Evolutionary conservation across 2,888 invertebrate species (phyloP), one percentile per base, ranked within the genome.

Genomic region (Anthophora plumipes): DNA sequence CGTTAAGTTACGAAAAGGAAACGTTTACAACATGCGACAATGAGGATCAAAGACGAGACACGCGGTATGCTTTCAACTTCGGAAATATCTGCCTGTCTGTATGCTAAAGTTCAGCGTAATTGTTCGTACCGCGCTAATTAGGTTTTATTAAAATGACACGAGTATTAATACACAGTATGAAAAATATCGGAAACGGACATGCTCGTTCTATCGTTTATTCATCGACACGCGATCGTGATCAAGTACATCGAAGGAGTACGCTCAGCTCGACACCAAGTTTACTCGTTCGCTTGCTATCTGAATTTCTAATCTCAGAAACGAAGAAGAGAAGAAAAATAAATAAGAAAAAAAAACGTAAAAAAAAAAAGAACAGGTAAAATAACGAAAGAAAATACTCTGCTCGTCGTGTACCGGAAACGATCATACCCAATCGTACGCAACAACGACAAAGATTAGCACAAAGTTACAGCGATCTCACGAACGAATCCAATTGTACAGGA

Each of bases 21-120:
- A 67, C 41, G 54, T 75, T 66, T 37, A 46, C 22, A 25, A 43
- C 61, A 63, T 61, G 76, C 63, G 25, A 43, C 52, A 57, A 17
- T 5, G 20, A 46, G 17, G 54, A 74, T 37, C 17, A n/a, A 39
- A 73, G 43, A 59, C 31, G 37, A 4, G 31, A 48, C 20, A 6
- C 67, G 50, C 64, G 76, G 31, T 20, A 43, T 4, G 31, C 43
- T 22, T 72, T 71, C n/a, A 63, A 12, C 31, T 22, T 52, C 6
- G 14, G 20, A 31, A 31, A 11, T 11, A 39, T 57, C 37, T n/a
- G 57, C 5, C 17, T 37, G 12, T 25, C n/a, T n/a, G 31, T 14
- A 31, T 55, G 25, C 31, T n/a, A 55, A 55, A 11, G 55, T 31
- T 31, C 11, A 31, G 7, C 20, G 52, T 31, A 4, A 31, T 31